A percentile compares a stretch with the other conserved stretches of the same genome.
These are phyloP conservation scores for Syngnathoides biaculeatus DNA, from an alignment of 2,113 vertebrate species.

Conservation along the genomic window DNA sequence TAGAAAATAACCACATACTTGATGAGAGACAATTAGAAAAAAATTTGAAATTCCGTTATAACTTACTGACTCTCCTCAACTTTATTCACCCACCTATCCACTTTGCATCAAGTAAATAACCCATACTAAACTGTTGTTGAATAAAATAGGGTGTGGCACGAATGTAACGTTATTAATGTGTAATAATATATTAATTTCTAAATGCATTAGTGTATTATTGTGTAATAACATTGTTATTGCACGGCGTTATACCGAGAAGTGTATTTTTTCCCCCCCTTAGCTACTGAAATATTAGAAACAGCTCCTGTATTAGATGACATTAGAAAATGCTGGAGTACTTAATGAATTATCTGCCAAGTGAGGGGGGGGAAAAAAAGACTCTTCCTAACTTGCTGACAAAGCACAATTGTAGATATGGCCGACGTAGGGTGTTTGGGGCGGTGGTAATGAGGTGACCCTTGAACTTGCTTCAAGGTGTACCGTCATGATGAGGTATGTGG, in stretches of 20 bases:
- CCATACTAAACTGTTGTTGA: neutral
- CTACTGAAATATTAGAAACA: neutral
- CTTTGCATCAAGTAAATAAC: neutral
- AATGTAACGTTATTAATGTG: neutral
- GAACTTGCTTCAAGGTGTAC: conserved; percentile 3
- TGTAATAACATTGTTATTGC: neutral
- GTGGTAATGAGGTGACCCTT: conserved; percentile 5
- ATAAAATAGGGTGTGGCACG: neutral
- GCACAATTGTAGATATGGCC: neutral
- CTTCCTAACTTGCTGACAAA: neutral
- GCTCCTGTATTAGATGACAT: neutral
- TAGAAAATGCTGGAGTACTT: neutral
- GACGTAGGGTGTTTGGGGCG: neutral
- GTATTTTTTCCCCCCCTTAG: neutral
- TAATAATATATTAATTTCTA: neutral
- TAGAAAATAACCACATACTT: too few relatives aligned
- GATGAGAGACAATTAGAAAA: too few relatives aligned
- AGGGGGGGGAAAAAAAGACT: neutral
- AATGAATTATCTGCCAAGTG: neutral
- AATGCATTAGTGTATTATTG: neutral
- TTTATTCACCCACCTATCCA: neutral
- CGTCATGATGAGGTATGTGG: neutral
- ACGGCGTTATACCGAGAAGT: neutral
- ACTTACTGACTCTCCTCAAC: too few relatives aligned
- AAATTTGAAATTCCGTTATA: too few relatives aligned